A percentile compares a stretch with the other conserved stretches of the same genome.
Evolutionary conservation across 2,797 vertebrate species (phyloP).

Genomic region (Semaprochilodus insignis): DNA sequence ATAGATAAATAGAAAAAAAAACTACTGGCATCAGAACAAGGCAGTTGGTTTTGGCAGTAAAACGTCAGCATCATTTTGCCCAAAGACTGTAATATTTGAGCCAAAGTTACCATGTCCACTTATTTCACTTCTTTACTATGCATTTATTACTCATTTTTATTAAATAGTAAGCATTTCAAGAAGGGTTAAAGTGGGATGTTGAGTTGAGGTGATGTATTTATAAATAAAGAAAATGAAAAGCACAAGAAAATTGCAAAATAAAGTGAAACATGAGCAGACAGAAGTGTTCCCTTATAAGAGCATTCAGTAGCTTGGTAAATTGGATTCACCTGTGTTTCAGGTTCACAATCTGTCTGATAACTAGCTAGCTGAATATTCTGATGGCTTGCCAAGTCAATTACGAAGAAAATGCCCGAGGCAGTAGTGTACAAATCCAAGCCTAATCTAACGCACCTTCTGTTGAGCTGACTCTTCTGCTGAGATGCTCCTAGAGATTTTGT

Average conservation of each 20-base stretch:
- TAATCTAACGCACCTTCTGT: constrained; percentile 8
- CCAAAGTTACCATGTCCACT: background rate
- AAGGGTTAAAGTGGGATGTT: background rate
- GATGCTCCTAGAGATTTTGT: constrained; percentile 13
- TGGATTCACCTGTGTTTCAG: constrained; percentile 10
- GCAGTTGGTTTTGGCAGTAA: background rate
- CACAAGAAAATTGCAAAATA: background rate
- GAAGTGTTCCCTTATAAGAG: background rate
- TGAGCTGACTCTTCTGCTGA: constrained; percentile 1
- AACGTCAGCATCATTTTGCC: background rate
- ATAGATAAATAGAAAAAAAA: no score
- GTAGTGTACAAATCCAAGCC: background rate
- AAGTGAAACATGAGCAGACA: background rate
- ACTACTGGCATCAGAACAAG: no score
- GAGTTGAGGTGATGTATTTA: background rate
- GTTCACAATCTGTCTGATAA: constrained; percentile 7
- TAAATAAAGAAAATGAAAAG: background rate
- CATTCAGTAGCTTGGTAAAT: background rate
- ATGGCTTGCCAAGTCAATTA: background rate
- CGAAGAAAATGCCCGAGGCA: background rate
- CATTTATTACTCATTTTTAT: background rate
- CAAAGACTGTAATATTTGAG: background rate
- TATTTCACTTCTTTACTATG: background rate
- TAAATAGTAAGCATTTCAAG: background rate
- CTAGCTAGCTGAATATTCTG: constrained; percentile 7